Evolutionary conservation across 2,113 vertebrate genomes (phyloP).

Genomic region (Oncorhynchus clarkii): DNA sequence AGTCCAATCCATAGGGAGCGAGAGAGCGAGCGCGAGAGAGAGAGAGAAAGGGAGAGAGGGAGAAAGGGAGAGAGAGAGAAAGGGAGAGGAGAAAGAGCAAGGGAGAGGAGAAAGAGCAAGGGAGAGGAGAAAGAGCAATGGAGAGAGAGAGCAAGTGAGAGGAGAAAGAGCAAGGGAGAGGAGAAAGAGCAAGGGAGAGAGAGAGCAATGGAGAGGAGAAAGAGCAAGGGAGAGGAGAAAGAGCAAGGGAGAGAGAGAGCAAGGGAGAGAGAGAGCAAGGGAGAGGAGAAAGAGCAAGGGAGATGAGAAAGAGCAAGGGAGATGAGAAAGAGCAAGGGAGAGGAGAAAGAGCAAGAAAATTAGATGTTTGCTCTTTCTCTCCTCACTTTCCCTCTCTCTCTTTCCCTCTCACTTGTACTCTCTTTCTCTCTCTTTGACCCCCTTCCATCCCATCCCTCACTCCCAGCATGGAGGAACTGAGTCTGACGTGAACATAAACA

Average conservation of each 20-base stretch:
- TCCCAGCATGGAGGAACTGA: not conserved
- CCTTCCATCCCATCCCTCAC: not conserved
- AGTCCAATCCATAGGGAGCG: constrained; percentile 50
- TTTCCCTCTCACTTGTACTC: no score
- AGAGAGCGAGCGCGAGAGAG: constrained; percentile 22
- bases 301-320: not conserved
- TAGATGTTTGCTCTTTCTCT: not conserved
- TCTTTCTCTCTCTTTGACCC: not conserved
- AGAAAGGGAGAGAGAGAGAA: no score
- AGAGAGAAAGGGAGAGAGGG: not conserved
- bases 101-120: no score
- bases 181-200: not conserved
- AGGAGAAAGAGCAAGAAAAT: not conserved
- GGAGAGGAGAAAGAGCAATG: not conserved
- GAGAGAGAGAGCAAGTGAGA: not conserved
- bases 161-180: not conserved
- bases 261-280: not conserved
- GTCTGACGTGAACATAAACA: constrained; percentile 19
- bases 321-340: not conserved
- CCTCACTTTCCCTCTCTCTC: no score
- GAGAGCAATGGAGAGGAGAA: not conserved
- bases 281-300: no score
- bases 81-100: not conserved
- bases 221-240: no score
- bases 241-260: not conserved